Conservation (phyloP, 2,797 vertebrate species). For the Lepus oiostolus region DNA sequence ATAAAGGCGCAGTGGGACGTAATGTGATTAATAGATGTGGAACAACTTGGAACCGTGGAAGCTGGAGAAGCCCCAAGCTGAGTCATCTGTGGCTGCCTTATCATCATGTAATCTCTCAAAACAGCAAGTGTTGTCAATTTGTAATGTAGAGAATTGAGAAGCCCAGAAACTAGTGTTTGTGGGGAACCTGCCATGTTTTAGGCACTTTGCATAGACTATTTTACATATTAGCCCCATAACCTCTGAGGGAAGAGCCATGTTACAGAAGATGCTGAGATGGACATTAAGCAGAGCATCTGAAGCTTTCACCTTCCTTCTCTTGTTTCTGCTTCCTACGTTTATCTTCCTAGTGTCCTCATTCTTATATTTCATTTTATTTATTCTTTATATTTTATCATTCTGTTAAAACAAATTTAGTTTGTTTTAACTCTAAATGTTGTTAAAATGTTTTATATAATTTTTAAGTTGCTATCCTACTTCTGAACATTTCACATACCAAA, state of each 20-base stretch:
- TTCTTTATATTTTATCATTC: conserved; percentile 28
- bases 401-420: background rate
- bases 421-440: conserved; percentile 36
- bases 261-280: background rate
- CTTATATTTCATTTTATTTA: background rate
- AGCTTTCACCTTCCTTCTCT: background rate
- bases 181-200: background rate
- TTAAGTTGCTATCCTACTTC: conserved; percentile 17
- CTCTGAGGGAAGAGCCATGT: background rate
- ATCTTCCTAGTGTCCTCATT: conserved; percentile 2
- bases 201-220: background rate
- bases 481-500: background rate
- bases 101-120: background rate
- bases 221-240: background rate
- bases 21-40: background rate
- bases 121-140: background rate
- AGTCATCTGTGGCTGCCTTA: background rate
- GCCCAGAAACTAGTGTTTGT: background rate
- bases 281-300: background rate
- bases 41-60: background rate
- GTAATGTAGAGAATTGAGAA: background rate
- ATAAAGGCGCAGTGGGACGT: background rate
- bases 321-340: conserved; percentile 33
- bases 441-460: conserved; percentile 36
- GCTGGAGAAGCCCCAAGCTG: background rate